Percentiles rank a stretch among this genome's conserved stretches.
These are phyloP conservation scores for Acanthis flammea DNA, from an alignment of 2,797 vertebrate genomes.

Conservation along the genomic window DNA sequence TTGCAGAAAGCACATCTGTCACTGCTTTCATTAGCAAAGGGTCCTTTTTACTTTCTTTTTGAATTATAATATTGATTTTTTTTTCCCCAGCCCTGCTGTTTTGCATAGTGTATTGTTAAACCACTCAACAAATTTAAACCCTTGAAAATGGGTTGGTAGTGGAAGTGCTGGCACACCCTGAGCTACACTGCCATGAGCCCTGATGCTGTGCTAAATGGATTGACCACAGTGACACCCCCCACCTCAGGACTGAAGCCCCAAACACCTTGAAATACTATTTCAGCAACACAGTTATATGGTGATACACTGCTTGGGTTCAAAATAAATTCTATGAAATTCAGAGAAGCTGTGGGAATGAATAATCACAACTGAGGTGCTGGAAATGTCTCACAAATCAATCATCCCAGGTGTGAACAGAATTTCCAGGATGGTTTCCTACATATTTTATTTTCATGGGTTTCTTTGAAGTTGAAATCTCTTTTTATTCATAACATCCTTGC, in stretches of 20 bases:
- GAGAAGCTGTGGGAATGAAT: constrained; percentile 4
- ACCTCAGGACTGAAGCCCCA: background rate
- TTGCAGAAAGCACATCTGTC: constrained; percentile 24
- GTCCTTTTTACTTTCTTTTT: background rate
- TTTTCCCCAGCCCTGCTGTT: background rate
- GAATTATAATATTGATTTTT: constrained; percentile 13
- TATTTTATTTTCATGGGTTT: constrained; percentile 34
- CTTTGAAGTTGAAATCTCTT: constrained; percentile 54
- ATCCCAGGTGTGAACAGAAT: constrained; percentile 48
- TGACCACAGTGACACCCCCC: background rate
- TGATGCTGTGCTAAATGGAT: background rate
- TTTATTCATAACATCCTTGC: constrained; percentile 4
- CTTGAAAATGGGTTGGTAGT: background rate
- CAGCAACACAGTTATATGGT: background rate
- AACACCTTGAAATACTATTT: background rate
- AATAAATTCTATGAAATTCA: constrained; percentile 43
- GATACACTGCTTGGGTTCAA: constrained; percentile 12
- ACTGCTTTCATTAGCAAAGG: constrained; percentile 22
- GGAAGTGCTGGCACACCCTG: background rate
- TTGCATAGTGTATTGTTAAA: background rate
- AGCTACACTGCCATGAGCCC: background rate
- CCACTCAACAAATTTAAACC: background rate
- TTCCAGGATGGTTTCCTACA: constrained; percentile 45
- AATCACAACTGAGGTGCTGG: background rate
- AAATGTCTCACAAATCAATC: constrained; percentile 60